A percentile compares a stretch with the other conserved stretches of the same genome.
phyloP scores from a whole-genome alignment of 2,797 vertebrate species.

The Morelia viridis region DNA sequence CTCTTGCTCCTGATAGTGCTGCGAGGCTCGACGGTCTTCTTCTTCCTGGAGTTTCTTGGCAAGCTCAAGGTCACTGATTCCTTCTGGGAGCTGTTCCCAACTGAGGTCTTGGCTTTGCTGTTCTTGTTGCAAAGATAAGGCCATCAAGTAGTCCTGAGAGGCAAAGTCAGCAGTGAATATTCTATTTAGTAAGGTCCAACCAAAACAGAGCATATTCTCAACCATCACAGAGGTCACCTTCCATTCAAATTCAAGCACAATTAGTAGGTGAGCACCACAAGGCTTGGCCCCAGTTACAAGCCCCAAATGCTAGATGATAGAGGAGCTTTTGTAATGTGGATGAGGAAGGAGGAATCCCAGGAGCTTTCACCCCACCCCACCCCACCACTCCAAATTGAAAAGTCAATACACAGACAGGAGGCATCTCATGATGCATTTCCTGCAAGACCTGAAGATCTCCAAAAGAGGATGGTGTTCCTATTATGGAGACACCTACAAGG shows the following conservation, averaged over 20 bases:
- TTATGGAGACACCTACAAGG: background rate
- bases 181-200: background rate
- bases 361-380: background rate
- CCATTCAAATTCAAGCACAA: background rate
- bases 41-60: conserved; percentile 98
- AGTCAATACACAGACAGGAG: background rate
- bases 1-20: conserved; percentile 98
- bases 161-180: conserved; percentile 45
- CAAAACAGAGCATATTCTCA: background rate
- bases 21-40: conserved; percentile 92
- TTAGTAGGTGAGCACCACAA: background rate
- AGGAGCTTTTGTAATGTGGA: background rate
- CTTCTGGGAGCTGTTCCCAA: conserved; percentile 96
- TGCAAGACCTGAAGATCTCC: background rate
- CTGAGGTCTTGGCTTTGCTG: conserved; percentile 93
- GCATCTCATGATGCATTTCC: background rate
- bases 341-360: background rate
- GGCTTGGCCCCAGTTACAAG: background rate
- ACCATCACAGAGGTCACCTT: too few relatives aligned
- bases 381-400: too few relatives aligned
- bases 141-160: conserved; percentile 95
- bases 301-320: background rate
- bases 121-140: conserved; percentile 97
- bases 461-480: background rate
- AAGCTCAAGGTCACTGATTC: conserved; percentile 94